A percentile compares a stretch with the other conserved stretches of the same genome.
phyloP scores from a whole-genome alignment of 2,888 invertebrate species.

The Caenorhabditis uteleia region DNA sequence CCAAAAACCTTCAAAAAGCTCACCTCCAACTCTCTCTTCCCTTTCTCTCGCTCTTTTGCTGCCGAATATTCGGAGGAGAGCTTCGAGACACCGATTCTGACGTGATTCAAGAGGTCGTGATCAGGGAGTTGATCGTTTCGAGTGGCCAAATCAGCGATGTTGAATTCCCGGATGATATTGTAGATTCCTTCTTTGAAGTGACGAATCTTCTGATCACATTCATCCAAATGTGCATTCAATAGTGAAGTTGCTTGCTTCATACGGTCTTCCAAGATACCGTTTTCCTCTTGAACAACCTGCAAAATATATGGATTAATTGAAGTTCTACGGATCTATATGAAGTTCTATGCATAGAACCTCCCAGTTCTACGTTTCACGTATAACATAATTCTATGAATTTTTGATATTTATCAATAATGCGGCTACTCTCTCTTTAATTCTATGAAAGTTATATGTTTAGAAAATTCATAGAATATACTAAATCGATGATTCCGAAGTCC shows the following conservation, averaged over 20 bases:
- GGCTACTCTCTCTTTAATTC: too few relatives aligned
- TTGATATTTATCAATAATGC: too few relatives aligned
- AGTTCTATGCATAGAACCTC: too few relatives aligned
- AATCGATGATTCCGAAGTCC: too few relatives aligned
- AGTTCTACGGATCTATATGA: too few relatives aligned
- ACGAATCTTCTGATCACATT: conserved; percentile 48
- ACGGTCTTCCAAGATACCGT: conserved; percentile 40
- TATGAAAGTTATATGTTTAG: too few relatives aligned
- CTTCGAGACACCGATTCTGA: conserved; percentile 93
- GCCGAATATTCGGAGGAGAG: conserved; percentile 99
- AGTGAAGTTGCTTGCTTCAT: conserved; percentile 45
- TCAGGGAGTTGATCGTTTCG: conserved; percentile 73
- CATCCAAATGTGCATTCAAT: conserved; percentile 45
- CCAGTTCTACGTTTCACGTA: too few relatives aligned
- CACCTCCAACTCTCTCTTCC: too few relatives aligned
- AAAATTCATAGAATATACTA: too few relatives aligned
- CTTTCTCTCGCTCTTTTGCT: conserved; percentile 80
- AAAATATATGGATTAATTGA: too few relatives aligned
- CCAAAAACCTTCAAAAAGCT: too few relatives aligned
- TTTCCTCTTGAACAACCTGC: conserved; percentile 44
- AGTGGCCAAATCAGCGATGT: conserved; percentile 42
- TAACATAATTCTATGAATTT: too few relatives aligned
- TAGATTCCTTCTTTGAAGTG: conserved; percentile 55
- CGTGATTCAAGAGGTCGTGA: conserved; percentile 93
- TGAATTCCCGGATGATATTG: conserved; percentile 49